Percentiles rank a stretch among this genome's conserved stretches.
These are phyloP conservation scores for Panagrolaimus sp. DNA, from an alignment of 1,140 invertebrate species.

Conservation along the genomic window DNA sequence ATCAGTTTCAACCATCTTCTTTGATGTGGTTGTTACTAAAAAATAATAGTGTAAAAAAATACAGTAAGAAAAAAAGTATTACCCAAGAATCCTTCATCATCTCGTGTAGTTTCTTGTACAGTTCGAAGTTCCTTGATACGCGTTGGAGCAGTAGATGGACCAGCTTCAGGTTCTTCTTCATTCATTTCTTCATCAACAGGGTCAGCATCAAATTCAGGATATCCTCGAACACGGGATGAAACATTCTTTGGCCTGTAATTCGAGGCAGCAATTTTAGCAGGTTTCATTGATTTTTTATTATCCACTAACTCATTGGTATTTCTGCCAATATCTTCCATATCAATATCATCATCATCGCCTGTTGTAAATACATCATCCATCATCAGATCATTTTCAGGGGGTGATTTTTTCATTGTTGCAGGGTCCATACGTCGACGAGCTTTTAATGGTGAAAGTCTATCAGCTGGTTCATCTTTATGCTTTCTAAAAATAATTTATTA, in stretches of 20 bases:
- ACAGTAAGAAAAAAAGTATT: background rate
- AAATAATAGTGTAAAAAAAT: too few species aligned
- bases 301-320: background rate
- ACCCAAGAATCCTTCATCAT: slow-evolving; percentile 4
- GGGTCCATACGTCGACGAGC: too few species aligned
- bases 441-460: background rate
- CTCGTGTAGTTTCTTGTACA: background rate
- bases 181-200: too few species aligned
- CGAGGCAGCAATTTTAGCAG: background rate
- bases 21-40: too few species aligned
- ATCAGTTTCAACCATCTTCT: too few species aligned
- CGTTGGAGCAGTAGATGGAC: background rate
- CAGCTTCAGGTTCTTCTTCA: too few species aligned
- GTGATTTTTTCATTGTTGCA: too few species aligned
- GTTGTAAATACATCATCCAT: slow-evolving; percentile 4
- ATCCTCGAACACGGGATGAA: too few species aligned
- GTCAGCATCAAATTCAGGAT: too few species aligned
- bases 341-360: background rate
- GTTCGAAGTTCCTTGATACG: background rate
- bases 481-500: too few species aligned
- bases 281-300: background rate
- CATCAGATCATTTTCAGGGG: background rate
- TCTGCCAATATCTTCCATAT: background rate
- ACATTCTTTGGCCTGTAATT: background rate
- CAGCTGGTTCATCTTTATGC: background rate